These are phyloP conservation scores for Penaeus monodon DNA, from an alignment of 2,888 invertebrate genomes.

Conservation along the genomic window DNA sequence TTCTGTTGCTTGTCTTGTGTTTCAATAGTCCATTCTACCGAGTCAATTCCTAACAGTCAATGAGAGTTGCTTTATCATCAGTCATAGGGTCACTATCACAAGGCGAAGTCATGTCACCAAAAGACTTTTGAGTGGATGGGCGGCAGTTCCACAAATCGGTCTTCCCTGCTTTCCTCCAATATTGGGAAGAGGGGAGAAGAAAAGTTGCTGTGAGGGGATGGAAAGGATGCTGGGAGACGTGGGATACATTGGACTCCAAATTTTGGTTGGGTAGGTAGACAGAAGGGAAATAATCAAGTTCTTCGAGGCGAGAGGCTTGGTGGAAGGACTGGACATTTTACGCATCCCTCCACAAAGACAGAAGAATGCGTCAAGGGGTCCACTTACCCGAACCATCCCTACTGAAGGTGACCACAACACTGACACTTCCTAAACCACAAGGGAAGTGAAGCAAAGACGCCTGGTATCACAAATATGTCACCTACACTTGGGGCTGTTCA, in stretches of 20 bases:
- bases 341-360: slow-evolving; percentile 26
- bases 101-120: background rate
- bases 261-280: background rate
- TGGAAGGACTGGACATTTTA: slow-evolving; percentile 29
- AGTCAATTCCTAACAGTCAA: too few relatives aligned
- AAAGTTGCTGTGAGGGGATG: background rate
- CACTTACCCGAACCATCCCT: slow-evolving; percentile 29
- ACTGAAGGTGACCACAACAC: slow-evolving; percentile 27
- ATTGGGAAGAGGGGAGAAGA: slow-evolving; percentile 30
- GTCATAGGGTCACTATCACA: too few relatives aligned
- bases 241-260: too few relatives aligned
- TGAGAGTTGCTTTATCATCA: too few relatives aligned
- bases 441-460: slow-evolving; percentile 22
- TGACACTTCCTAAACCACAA: slow-evolving; percentile 3
- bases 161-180: slow-evolving; percentile 28
- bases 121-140: slow-evolving; percentile 9
- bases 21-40: too few relatives aligned
- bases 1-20: too few relatives aligned
- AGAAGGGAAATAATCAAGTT: slow-evolving; percentile 34
- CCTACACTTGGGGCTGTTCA: slow-evolving; percentile 21
- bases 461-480: slow-evolving; percentile 51
- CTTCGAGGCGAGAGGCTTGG: slow-evolving; percentile 23
- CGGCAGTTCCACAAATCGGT: slow-evolving; percentile 18
- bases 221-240: too few relatives aligned
- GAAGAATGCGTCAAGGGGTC: background rate